Evolutionary conservation across 2,113 vertebrate species (phyloP), one percentile per base, ranked within the genome.

Genomic region (Crotalus tigris): DNA sequence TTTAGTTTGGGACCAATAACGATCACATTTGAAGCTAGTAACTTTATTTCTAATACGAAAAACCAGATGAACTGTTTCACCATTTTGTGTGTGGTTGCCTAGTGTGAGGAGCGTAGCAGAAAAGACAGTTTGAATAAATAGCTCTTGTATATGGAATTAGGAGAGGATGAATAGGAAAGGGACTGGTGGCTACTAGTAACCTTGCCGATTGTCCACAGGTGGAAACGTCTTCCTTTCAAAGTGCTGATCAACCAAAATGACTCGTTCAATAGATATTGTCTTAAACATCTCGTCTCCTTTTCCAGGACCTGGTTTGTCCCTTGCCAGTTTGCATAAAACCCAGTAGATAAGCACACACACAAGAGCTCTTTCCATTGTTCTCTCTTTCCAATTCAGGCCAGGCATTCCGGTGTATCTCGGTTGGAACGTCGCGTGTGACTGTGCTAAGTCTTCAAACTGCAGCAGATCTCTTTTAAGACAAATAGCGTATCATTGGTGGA

Each of bases 161-260:
- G 94, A 93, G 58, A 33, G 59, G 93, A 94, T 96, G 54, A 96
- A 87, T 96, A 94, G 94, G 93, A 96, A 97, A 95, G 94, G 92
- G 94, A 94, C 5, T 54, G 93, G 93, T 94, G 89, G 90, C 88
- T 44, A 89, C 91, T 94, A 93, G 87, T 85, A 55, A 95, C 95
- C 94, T 91, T 91, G 29, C 44, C 0, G 6, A 46, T 23, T 24
- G 5, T 49, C 29, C 55, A 75, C 7, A 51, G 26, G 15, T 17
- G 85, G 44, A 21, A 9, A 33, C 59, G 26, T 46, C 13, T 4
- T 6, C 46, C 3, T 13, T 97, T 59, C 94, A 94, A 55, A 46
- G 90, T 96, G 97, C 95, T 96, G 96, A 97, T 96, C 49, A 95
- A 96, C 96, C 98, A 97, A 97, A 95, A 96, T 93, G 93, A 96